Percentiles rank a stretch among this genome's conserved stretches.
Evolutionary conservation across 2,797 vertebrate genomes (phyloP).

Genomic region (Martes flavigula): DNA sequence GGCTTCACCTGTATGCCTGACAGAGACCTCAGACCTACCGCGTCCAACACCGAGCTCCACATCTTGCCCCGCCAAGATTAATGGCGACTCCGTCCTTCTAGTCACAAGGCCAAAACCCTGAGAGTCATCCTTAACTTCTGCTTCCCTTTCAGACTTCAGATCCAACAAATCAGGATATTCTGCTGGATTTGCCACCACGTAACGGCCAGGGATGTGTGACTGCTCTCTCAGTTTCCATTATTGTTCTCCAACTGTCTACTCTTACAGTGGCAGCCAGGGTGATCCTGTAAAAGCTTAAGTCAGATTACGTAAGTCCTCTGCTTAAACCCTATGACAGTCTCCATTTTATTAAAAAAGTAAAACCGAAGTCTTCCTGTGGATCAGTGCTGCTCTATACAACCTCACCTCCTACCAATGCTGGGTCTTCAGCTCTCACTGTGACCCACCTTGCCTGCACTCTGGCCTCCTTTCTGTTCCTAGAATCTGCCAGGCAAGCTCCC

Average conservation of each 20-base stretch:
- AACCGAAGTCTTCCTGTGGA: neutral
- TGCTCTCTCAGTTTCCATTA: neutral
- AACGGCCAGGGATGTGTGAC: neutral
- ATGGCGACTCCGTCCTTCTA: neutral
- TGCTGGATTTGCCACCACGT: neutral
- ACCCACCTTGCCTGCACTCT: neutral
- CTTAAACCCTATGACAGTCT: neutral
- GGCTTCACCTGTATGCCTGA: neutral
- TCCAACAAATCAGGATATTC: neutral
- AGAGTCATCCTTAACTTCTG: neutral
- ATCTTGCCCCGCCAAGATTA: neutral
- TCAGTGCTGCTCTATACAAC: neutral
- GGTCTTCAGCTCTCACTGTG: neutral
- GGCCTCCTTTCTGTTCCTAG: neutral
- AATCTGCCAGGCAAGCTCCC: neutral
- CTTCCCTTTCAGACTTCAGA: constrained; percentile 6
- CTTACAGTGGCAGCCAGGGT: neutral
- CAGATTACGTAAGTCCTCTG: neutral
- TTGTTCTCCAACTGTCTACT: neutral
- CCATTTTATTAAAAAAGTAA: neutral
- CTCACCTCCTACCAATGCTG: neutral
- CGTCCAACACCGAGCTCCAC: neutral
- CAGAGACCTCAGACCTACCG: neutral
- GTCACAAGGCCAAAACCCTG: neutral
- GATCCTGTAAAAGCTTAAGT: neutral